Conservation (phyloP, 1,140 invertebrate genomes). For the Mylabris phalerata region DNA sequence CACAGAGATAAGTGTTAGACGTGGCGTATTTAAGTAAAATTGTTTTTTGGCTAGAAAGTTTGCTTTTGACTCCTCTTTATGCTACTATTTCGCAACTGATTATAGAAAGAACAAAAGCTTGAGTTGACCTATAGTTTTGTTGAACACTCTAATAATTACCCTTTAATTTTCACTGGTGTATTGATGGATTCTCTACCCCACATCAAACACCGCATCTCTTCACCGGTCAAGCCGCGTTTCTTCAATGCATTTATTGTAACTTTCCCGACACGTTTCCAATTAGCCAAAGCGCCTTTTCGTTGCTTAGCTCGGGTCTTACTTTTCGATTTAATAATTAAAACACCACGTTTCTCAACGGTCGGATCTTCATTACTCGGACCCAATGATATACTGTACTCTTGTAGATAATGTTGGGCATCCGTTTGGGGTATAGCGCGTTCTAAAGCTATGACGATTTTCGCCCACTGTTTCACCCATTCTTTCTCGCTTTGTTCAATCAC, state of each 20-base stretch:
- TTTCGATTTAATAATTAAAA: constrained; percentile 97
- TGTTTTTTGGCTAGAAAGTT: too few relatives aligned
- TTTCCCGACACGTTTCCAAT: constrained; percentile 94
- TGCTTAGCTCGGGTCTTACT: constrained; percentile 93
- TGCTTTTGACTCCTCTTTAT: too few relatives aligned
- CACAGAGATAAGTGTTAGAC: too few relatives aligned
- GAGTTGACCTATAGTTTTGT: too few relatives aligned
- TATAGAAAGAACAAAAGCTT: too few relatives aligned
- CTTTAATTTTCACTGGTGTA: constrained; percentile 65
- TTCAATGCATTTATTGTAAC: constrained; percentile 77
- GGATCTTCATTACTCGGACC: constrained; percentile 68
- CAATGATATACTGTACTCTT: constrained; percentile 91
- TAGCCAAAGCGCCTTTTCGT: constrained; percentile 88
- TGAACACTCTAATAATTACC: constrained; percentile 14
- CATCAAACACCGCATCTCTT: constrained; percentile 77
- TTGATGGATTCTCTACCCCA: constrained; percentile 82
- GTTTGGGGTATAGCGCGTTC: constrained; percentile 87
- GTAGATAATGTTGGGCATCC: constrained; percentile 81
- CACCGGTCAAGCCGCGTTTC: constrained; percentile 77
- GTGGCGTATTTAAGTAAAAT: too few relatives aligned
- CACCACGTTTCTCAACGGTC: constrained; percentile 75
- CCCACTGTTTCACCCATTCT: constrained; percentile 99
- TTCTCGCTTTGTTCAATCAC: constrained; percentile 98
- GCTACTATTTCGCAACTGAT: too few relatives aligned
- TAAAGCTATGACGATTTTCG: constrained; percentile 93